These are phyloP conservation scores for Cheirogaleus medius DNA, from an alignment of 2,113 vertebrate genomes.

Conservation along the genomic window DNA sequence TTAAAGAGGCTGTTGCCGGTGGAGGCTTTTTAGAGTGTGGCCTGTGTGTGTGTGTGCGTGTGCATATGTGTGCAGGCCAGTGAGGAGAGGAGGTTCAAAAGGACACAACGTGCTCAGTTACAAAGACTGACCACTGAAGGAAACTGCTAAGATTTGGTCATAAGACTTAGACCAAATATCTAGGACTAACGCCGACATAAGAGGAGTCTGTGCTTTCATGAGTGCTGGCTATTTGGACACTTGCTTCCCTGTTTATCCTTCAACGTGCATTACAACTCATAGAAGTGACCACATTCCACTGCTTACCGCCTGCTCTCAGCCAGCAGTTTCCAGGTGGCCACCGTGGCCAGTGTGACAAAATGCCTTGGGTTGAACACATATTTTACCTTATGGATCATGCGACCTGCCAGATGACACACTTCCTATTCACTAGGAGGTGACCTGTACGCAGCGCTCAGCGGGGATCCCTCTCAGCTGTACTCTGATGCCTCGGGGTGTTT, in stretches of 20 bases:
- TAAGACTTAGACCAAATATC: background rate
- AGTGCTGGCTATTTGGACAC: background rate
- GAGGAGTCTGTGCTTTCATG: background rate
- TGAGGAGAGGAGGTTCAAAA: background rate
- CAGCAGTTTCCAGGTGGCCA: background rate
- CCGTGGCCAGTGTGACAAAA: background rate
- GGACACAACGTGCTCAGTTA: background rate
- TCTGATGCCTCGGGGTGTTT: background rate
- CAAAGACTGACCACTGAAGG: background rate
- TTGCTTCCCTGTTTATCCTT: background rate
- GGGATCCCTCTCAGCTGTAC: background rate
- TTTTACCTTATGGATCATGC: background rate
- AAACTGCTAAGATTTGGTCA: background rate
- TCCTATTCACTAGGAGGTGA: background rate
- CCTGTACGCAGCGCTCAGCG: fast-evolving
- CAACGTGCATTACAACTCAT: background rate
- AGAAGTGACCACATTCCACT: background rate
- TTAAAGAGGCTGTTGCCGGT: background rate
- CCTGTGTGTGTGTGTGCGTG: no score
- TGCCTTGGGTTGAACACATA: background rate
- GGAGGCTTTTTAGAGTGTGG: background rate
- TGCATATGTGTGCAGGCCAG: no score
- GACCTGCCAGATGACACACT: background rate
- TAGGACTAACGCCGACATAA: background rate
- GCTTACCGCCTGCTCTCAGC: background rate